Evolutionary conservation across 2,113 vertebrate species (phyloP).

Genomic region (Ammodytes marinus): DNA sequence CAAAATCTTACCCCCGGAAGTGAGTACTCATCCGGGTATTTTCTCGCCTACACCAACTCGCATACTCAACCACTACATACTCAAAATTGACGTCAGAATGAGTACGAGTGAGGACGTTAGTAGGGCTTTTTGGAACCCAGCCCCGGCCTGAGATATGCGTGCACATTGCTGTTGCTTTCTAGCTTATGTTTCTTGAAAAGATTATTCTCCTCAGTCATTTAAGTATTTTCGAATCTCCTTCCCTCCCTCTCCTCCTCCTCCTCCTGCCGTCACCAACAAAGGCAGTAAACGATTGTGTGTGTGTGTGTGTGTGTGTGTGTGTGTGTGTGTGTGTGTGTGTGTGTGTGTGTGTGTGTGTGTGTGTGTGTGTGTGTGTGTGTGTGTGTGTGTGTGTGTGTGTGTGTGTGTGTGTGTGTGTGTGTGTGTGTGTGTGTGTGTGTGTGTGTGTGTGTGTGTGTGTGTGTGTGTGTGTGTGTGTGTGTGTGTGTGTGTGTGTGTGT

Average conservation of each 20-base stretch:
- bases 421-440: slow-evolving; percentile 46
- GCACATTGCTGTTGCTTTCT: slow-evolving; percentile 32
- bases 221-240: slow-evolving; percentile 48
- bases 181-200: slow-evolving; percentile 40
- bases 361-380: slow-evolving; percentile 42
- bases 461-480: slow-evolving; percentile 48
- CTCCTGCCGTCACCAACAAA: slow-evolving; percentile 63
- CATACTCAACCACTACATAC: no score
- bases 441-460: slow-evolving; percentile 45
- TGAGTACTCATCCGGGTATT: no score
- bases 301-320: slow-evolving; percentile 48
- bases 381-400: slow-evolving; percentile 48
- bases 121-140: not conserved
- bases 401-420: slow-evolving; percentile 47
- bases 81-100: no score
- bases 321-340: slow-evolving; percentile 47
- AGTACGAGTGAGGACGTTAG: no score
- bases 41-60: no score
- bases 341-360: slow-evolving; percentile 46
- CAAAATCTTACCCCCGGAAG: no score
- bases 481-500: slow-evolving; percentile 46
- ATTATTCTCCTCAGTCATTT: slow-evolving; percentile 62
- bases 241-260: slow-evolving; percentile 1
- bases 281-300: slow-evolving; percentile 42
- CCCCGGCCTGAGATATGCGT: slow-evolving; percentile 2